Conservation (phyloP, 2,888 invertebrate genomes). For the Diaphora mendica region DNA sequence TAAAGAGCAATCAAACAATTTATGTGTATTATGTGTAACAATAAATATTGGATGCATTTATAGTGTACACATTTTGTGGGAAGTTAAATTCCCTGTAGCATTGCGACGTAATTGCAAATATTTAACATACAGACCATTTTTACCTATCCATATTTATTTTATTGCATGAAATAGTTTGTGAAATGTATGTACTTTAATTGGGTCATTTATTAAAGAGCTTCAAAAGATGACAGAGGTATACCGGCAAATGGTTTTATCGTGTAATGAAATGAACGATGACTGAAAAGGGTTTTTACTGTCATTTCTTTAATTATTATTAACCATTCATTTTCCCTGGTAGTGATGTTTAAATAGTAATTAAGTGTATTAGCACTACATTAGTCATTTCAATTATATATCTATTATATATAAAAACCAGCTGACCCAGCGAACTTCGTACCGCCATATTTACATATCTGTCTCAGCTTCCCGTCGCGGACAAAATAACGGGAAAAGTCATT, state of each 20-base stretch:
- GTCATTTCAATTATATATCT: neutral
- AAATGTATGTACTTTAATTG: slow-evolving; percentile 11
- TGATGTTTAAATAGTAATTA: neutral
- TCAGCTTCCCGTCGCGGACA: too few relatives aligned
- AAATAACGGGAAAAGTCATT: too few relatives aligned
- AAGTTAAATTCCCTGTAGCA: slow-evolving; percentile 21
- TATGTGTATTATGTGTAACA: slow-evolving; percentile 6
- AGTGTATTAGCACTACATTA: neutral
- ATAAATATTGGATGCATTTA: slow-evolving; percentile 16
- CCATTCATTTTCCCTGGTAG: neutral
- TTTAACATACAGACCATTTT: slow-evolving; percentile 16
- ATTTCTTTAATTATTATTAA: neutral
- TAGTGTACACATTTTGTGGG: slow-evolving; percentile 14
- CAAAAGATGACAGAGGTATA: slow-evolving; percentile 1
- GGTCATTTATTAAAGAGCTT: slow-evolving; percentile 11
- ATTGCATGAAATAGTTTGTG: slow-evolving; percentile 16
- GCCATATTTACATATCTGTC: too few relatives aligned
- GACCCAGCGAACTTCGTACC: too few relatives aligned
- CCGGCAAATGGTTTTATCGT: neutral
- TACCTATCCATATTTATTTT: slow-evolving; percentile 11
- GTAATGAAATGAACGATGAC: neutral
- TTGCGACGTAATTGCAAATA: slow-evolving; percentile 22
- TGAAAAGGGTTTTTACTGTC: neutral
- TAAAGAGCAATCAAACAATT: slow-evolving; percentile 15
- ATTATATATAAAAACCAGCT: neutral